These are phyloP conservation scores for Denticeps clupeoides DNA, from an alignment of 2,797 vertebrate genomes.

Conservation along the genomic window DNA sequence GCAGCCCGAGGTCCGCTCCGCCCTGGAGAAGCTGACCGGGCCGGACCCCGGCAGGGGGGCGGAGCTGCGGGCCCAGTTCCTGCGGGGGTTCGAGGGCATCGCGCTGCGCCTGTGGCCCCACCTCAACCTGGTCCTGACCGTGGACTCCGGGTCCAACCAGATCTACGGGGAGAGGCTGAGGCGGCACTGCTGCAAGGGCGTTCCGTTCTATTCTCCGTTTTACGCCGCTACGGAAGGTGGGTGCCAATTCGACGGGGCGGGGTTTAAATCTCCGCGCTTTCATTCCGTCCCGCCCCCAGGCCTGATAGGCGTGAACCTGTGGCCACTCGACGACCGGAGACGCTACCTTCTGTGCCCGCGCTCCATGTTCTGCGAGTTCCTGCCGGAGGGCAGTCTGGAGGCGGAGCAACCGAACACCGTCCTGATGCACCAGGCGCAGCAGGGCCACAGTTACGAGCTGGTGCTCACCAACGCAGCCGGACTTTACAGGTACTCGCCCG, in stretches of 20 bases:
- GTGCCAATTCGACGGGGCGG: too few species aligned
- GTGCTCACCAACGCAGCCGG: constrained; percentile 66
- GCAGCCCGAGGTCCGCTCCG: constrained; percentile 40
- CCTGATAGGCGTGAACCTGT: constrained; percentile 75
- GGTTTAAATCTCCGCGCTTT: too few species aligned
- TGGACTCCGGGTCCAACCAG: constrained; percentile 64
- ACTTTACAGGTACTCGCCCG: constrained; percentile 65
- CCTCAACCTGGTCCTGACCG: constrained; percentile 70
- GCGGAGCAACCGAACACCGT: constrained; percentile 44
- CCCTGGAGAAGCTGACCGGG: constrained; percentile 49
- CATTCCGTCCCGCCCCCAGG: constrained; percentile 62
- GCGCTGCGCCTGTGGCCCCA: constrained; percentile 72
- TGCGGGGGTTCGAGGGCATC: constrained; percentile 63
- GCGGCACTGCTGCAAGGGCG: constrained; percentile 65
- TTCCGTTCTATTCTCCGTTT: constrained; percentile 79
- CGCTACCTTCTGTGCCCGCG: constrained; percentile 75
- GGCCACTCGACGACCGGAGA: constrained; percentile 55
- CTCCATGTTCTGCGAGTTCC: constrained; percentile 79
- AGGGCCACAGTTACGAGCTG: constrained; percentile 65
- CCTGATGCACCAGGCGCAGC: constrained; percentile 71
- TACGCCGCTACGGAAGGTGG: constrained; percentile 74
- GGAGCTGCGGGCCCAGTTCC: constrained; percentile 54
- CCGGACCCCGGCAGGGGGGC: constrained; percentile 58
- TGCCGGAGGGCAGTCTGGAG: constrained; percentile 52
- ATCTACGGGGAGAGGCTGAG: constrained; percentile 68